These are phyloP conservation scores for Hylomyscus alleni DNA, from an alignment of 2,797 vertebrate genomes.

Conservation along the genomic window DNA sequence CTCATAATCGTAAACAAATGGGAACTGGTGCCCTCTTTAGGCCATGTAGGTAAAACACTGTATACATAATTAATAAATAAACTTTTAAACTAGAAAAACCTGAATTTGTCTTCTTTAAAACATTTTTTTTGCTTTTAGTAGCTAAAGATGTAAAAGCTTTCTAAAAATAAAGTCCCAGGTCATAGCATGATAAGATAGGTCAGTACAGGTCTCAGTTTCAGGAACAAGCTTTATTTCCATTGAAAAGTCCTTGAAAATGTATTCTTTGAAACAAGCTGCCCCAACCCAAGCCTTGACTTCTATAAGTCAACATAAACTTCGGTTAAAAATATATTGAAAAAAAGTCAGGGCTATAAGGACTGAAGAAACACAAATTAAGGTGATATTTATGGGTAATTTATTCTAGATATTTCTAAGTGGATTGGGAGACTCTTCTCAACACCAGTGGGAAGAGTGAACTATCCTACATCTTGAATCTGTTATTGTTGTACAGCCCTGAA, in stretches of 20 bases:
- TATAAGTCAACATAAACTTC: not conserved
- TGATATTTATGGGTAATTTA: not conserved
- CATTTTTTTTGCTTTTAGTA: not conserved
- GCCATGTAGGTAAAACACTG: not conserved
- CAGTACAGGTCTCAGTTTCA: not conserved
- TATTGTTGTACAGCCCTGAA: not conserved
- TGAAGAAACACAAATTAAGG: not conserved
- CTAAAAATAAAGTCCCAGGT: not conserved
- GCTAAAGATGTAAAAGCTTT: not conserved
- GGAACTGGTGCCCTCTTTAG: not conserved
- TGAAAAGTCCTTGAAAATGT: not conserved
- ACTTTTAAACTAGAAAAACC: not conserved
- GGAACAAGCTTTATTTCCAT: not conserved
- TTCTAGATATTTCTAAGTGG: not conserved
- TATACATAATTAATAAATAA: not conserved
- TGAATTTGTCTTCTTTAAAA: not conserved
- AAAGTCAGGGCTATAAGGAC: not conserved
- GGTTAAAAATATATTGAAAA: slow-evolving; percentile 1
- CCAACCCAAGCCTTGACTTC: not conserved
- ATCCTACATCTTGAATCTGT: not conserved
- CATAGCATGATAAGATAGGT: not conserved
- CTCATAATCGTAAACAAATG: not conserved
- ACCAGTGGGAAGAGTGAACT: not conserved
- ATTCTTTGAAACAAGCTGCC: not conserved
- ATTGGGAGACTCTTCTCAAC: not conserved